These are phyloP conservation scores for Drosophila santomea DNA, from an alignment of 1,140 invertebrate species.

Conservation along the genomic window DNA sequence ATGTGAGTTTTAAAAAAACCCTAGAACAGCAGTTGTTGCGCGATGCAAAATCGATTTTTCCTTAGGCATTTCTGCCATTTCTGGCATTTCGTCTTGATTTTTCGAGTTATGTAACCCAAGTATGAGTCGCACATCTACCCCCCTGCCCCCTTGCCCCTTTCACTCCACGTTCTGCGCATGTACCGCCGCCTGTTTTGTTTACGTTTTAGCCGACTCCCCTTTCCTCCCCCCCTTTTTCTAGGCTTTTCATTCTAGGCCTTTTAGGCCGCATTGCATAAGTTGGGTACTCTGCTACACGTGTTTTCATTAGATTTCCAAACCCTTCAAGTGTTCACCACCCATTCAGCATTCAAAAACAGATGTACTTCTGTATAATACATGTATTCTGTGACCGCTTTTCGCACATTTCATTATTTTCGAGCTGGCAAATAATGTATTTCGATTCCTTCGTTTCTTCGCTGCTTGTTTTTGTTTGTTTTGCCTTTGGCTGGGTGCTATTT, in stretches of 20 bases:
- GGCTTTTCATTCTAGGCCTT: background rate
- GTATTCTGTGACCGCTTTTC: background rate
- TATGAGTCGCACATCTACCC: background rate
- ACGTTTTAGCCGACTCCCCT: conserved; percentile 33
- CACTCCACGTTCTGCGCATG: conserved; percentile 23
- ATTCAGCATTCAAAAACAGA: conserved; percentile 21
- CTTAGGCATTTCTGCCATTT: conserved; percentile 29
- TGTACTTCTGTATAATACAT: background rate
- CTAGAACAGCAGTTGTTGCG: conserved; percentile 30
- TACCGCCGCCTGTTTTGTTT: conserved; percentile 53
- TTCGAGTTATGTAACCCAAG: conserved; percentile 62
- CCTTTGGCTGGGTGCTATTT: conserved; percentile 63
- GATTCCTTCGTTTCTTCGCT: conserved; percentile 43
- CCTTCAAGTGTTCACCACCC: conserved; percentile 63
- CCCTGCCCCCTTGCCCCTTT: background rate
- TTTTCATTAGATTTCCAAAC: conserved; percentile 69
- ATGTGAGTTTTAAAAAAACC: background rate
- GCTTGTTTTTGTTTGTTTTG: conserved; percentile 11
- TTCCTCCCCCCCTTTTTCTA: background rate
- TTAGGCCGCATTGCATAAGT: conserved; percentile 52
- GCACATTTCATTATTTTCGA: conserved; percentile 35
- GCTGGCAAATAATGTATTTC: conserved; percentile 40
- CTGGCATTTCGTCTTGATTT: conserved; percentile 48
- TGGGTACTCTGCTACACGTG: conserved; percentile 54
- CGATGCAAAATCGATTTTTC: conserved; percentile 71